Conservation (phyloP, 2,113 vertebrate genomes). For the Anguilla rostrata region DNA sequence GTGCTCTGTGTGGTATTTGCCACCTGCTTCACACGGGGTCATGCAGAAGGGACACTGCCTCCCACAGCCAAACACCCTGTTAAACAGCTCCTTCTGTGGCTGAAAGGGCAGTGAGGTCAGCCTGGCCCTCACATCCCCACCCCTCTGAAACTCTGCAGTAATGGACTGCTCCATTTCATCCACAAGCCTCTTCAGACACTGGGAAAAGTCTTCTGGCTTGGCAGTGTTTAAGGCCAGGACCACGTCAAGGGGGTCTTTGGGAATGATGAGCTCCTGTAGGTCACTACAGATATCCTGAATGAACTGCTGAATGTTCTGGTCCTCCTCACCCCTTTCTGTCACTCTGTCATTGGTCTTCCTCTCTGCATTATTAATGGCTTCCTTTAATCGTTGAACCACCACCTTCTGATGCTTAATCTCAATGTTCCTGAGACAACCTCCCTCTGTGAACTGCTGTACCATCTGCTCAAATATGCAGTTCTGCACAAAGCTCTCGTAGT, state of each 20-base stretch:
- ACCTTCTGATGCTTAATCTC: conserved; percentile 29
- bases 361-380: conserved; percentile 39
- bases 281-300: conserved; percentile 42
- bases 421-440: neutral
- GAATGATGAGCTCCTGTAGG: conserved; percentile 54
- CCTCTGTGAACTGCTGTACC: conserved; percentile 22
- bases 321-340: neutral
- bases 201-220: conserved; percentile 43
- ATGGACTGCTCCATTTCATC: conserved; percentile 39
- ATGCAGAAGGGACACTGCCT: conserved; percentile 67
- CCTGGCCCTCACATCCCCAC: neutral
- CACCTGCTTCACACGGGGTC: conserved; percentile 64
- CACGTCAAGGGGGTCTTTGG: conserved; percentile 46
- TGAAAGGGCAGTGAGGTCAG: conserved; percentile 34
- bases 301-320: conserved; percentile 39
- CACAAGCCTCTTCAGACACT: conserved; percentile 40
- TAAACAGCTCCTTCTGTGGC: conserved; percentile 57
- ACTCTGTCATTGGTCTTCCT: neutral
- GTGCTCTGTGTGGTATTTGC: conserved; percentile 48
- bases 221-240: conserved; percentile 51
- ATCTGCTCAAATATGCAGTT: conserved; percentile 36
- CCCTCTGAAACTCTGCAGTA: neutral
- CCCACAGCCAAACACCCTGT: conserved; percentile 64
- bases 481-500: conserved; percentile 46
- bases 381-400: conserved; percentile 34